phyloP scores from a whole-genome alignment of 2,888 invertebrate genomes.

The Cheilosia variabilis region DNA sequence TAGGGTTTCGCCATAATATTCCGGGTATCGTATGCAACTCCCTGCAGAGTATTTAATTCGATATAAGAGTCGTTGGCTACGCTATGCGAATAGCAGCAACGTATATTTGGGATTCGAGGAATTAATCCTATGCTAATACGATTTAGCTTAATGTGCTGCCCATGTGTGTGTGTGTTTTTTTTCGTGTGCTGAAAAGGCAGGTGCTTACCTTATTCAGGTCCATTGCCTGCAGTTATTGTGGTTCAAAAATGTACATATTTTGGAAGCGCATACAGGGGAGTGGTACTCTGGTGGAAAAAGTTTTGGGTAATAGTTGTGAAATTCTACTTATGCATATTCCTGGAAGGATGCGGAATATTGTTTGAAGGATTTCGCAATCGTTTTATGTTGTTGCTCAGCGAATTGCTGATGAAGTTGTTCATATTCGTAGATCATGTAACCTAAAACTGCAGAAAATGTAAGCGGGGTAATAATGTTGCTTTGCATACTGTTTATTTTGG shows the following conservation, averaged over 20 bases:
- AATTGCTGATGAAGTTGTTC: too few species aligned
- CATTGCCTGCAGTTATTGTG: conserved; percentile 61
- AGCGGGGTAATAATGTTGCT: too few species aligned
- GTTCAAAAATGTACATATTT: conserved; percentile 13
- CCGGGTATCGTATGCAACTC: conserved; percentile 50
- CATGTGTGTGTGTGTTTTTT: conserved; percentile 14
- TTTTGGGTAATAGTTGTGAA: too few species aligned
- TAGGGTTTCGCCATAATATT: conserved; percentile 56
- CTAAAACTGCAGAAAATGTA: too few species aligned
- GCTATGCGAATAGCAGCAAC: background rate
- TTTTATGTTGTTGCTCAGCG: too few species aligned
- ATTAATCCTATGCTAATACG: conserved; percentile 71
- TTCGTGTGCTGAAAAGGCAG: background rate
- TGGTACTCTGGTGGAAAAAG: background rate
- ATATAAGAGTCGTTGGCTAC: conserved; percentile 46
- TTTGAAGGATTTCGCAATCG: too few species aligned
- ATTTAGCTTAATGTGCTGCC: conserved; percentile 55
- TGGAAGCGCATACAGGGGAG: background rate
- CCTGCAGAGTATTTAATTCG: conserved; percentile 57
- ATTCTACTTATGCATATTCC: too few species aligned
- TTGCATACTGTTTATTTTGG: too few species aligned
- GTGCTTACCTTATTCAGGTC: conserved; percentile 50
- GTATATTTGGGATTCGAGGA: conserved; percentile 50
- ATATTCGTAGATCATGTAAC: too few species aligned
- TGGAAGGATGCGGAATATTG: too few species aligned